Conservation (phyloP, 2,113 vertebrate genomes). For the Myrmecophaga tridactyla region DNA sequence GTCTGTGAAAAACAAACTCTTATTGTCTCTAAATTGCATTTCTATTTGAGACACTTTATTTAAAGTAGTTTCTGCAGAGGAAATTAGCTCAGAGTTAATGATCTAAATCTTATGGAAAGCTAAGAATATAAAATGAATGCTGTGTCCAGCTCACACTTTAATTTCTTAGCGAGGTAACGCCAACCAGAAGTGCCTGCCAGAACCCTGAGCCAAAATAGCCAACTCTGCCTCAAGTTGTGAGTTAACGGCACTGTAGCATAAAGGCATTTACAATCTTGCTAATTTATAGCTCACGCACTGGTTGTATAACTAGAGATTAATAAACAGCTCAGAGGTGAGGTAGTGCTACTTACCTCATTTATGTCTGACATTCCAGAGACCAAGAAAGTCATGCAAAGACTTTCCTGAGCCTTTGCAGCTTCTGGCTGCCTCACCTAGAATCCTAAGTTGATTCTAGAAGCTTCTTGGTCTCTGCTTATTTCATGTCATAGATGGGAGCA, state of each 20-base stretch:
- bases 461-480: background rate
- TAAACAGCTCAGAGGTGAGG: background rate
- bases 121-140: constrained; percentile 39
- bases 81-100: constrained; percentile 57
- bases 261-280: background rate
- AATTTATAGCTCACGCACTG: background rate
- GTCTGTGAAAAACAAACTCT: constrained; percentile 49
- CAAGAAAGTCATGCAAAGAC: background rate
- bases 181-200: background rate
- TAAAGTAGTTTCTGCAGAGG: constrained; percentile 60
- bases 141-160: background rate
- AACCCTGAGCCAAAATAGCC: background rate
- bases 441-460: too few species aligned
- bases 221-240: background rate
- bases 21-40: constrained; percentile 59
- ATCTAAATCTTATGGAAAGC: constrained; percentile 37
- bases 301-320: background rate
- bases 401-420: background rate
- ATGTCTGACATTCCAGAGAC: background rate
- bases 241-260: background rate
- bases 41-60: constrained; percentile 63
- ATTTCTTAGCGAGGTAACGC: constrained; percentile 37
- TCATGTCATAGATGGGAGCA: background rate
- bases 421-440: too few species aligned
- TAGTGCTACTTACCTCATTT: background rate